These are phyloP conservation scores for Cygnus buccinator DNA, from an alignment of 2,113 vertebrate genomes.

Conservation along the genomic window DNA sequence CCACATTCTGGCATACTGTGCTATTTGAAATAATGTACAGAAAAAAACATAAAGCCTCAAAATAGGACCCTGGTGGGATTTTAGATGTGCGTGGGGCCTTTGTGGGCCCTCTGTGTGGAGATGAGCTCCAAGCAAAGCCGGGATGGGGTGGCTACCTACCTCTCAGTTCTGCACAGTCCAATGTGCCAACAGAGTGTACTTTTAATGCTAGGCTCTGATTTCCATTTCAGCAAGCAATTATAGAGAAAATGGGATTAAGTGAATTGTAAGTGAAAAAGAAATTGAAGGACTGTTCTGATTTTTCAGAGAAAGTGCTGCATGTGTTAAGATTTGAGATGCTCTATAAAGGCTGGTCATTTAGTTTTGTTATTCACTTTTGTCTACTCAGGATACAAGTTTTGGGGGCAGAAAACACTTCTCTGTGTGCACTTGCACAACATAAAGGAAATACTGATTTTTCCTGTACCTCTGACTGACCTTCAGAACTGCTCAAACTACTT, in stretches of 20 bases:
- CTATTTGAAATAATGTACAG: not conserved
- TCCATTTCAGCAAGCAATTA: not conserved
- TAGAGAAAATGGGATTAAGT: not conserved
- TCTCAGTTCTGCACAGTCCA: not conserved
- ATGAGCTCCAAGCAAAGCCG: not conserved
- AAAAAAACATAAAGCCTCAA: not conserved
- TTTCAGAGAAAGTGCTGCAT: not conserved
- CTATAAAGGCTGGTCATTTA: not conserved
- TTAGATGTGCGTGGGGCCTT: not conserved
- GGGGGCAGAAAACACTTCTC: not conserved
- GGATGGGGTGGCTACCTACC: not conserved
- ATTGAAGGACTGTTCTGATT: not conserved
- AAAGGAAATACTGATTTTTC: not conserved
- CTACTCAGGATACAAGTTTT: not conserved
- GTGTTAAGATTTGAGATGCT: not conserved
- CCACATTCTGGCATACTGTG: not conserved
- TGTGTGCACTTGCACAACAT: not conserved
- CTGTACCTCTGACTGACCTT: not conserved
- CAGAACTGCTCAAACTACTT: not conserved
- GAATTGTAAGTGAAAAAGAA: not conserved
- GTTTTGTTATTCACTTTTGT: not conserved
- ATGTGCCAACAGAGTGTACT: not conserved
- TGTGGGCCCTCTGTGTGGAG: not conserved
- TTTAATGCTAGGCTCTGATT: not conserved
- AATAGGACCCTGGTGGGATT: not conserved